Conservation (phyloP, 2,113 vertebrate genomes). For the Periophthalmodon schlosseri region DNA sequence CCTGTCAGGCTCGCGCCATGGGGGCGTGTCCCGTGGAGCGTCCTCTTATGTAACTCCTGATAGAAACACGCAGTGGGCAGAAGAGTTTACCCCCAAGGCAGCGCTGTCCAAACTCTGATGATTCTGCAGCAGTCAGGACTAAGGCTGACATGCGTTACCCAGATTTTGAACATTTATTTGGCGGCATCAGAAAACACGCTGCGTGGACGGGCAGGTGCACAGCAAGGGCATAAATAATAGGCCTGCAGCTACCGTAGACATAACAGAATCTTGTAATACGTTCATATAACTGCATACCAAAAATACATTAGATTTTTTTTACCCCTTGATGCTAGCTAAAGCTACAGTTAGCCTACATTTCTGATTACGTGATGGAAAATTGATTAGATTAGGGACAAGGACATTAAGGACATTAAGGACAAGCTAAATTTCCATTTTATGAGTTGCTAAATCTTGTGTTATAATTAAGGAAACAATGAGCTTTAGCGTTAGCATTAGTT, state of each 20-base stretch:
- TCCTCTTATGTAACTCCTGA: constrained; percentile 35
- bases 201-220: background rate
- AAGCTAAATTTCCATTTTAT: too few relatives aligned
- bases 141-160: background rate
- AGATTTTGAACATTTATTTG: constrained; percentile 13
- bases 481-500: too few relatives aligned
- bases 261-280: background rate
- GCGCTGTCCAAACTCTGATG: background rate
- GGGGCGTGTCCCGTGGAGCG: constrained; percentile 16
- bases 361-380: too few relatives aligned
- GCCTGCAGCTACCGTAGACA: background rate
- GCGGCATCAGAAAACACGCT: background rate
- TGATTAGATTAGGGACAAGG: too few relatives aligned
- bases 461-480: too few relatives aligned
- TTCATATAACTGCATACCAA: too few relatives aligned
- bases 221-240: background rate
- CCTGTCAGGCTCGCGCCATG: constrained; percentile 28
- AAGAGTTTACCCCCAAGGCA: constrained; percentile 9
- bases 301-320: too few relatives aligned
- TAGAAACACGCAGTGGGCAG: constrained; percentile 29
- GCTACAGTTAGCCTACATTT: too few relatives aligned
- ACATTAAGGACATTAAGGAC: too few relatives aligned
- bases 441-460: too few relatives aligned
- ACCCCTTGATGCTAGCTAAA: too few relatives aligned
- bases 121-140: constrained; percentile 17